Conservation (phyloP, 2,888 invertebrate species). For the Phyllotreta cruciferae region DNA sequence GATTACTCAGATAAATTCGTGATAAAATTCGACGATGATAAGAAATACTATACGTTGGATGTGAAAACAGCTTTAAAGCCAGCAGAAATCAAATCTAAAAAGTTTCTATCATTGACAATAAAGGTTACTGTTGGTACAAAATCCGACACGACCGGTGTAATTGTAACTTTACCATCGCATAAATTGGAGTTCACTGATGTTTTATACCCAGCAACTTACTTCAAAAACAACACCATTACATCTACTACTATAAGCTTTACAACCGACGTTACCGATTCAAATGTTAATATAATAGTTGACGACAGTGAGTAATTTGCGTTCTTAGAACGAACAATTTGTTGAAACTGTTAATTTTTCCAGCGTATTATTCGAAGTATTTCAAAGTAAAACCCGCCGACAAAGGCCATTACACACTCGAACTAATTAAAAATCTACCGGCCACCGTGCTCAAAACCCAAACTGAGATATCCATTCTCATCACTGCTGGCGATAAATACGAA, state of each 20-base stretch:
- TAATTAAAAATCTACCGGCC: conserved; percentile 2
- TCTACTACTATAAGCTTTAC: conserved; percentile 29
- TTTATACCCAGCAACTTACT: conserved; percentile 33
- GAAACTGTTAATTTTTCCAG: conserved; percentile 30
- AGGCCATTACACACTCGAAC: not conserved
- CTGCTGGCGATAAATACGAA: conserved; percentile 19
- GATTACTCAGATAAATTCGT: conserved; percentile 37
- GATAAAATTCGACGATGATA: conserved; percentile 16
- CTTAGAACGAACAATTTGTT: not conserved
- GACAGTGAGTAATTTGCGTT: conserved; percentile 33
- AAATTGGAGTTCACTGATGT: conserved; percentile 29
- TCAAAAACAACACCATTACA: conserved; percentile 20
- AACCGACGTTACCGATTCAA: conserved; percentile 3
- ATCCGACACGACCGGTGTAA: conserved; percentile 31
- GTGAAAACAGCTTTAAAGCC: conserved; percentile 26
- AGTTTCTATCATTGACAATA: conserved; percentile 36
- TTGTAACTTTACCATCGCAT: conserved; percentile 35
- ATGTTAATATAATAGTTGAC: conserved; percentile 16
- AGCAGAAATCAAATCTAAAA: conserved; percentile 33
- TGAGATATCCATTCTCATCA: conserved; percentile 22
- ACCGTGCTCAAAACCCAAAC: not conserved
- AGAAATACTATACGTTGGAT: conserved; percentile 27
- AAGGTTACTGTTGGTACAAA: conserved; percentile 30
- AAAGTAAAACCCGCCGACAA: conserved; percentile 6
- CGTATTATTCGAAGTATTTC: conserved; percentile 29